Percentiles rank a stretch among this genome's conserved stretches.
These are phyloP conservation scores for Stenichneumon culpator DNA, from an alignment of 2,888 invertebrate genomes.

Conservation along the genomic window DNA sequence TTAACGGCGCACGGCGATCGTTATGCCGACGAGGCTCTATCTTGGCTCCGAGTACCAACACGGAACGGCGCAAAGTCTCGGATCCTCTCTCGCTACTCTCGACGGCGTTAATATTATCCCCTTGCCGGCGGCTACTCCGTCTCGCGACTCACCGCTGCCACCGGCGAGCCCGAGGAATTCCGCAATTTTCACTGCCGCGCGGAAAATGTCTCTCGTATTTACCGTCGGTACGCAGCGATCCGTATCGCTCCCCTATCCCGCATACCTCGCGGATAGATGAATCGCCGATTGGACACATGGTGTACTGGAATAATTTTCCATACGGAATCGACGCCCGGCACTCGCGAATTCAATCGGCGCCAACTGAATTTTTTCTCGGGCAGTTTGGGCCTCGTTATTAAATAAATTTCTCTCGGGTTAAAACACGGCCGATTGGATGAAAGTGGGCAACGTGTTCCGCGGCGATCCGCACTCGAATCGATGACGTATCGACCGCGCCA, in stretches of 20 bases:
- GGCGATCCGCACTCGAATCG: too few relatives aligned
- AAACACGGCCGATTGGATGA: too few relatives aligned
- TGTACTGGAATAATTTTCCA: slow-evolving; percentile 29
- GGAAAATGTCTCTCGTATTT: slow-evolving; percentile 13
- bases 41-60: neutral
- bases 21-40: slow-evolving; percentile 33
- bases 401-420: neutral
- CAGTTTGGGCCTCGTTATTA: neutral
- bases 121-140: slow-evolving; percentile 13
- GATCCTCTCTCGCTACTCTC: neutral
- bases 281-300: slow-evolving; percentile 22
- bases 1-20: slow-evolving; percentile 54
- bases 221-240: slow-evolving; percentile 32
- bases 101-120: slow-evolving; percentile 12
- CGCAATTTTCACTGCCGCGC: slow-evolving; percentile 26
- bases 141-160: neutral
- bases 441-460: too few relatives aligned
- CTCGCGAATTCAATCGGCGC: neutral
- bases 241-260: slow-evolving; percentile 28
- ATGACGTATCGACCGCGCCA: too few relatives aligned
- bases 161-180: neutral
- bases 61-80: slow-evolving; percentile 39
- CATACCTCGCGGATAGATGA: slow-evolving; percentile 28
- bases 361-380: neutral
- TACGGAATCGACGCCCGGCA: neutral